Evolutionary conservation across 1,140 invertebrate species (phyloP).

Genomic region (Papilio polytes): DNA sequence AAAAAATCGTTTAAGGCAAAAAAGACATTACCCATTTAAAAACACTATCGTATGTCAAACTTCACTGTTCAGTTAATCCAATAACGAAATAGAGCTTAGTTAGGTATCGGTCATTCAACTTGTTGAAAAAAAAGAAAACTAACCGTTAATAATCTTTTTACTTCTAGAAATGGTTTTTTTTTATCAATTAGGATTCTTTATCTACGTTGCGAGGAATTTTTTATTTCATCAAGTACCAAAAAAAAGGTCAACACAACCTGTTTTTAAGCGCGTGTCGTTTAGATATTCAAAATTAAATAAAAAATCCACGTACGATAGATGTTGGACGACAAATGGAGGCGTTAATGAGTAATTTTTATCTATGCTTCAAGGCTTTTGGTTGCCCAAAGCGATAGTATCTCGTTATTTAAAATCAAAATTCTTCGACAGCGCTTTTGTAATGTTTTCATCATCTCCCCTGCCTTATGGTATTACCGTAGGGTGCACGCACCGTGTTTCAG

Average conservation of each 20-base stretch:
- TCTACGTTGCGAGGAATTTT: neutral
- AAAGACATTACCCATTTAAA: neutral
- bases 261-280: neutral
- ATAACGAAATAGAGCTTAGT: neutral
- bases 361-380: neutral
- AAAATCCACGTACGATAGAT: neutral
- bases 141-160: neutral
- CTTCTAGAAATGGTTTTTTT: neutral
- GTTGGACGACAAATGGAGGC: neutral
- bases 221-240: neutral
- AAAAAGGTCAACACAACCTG: neutral
- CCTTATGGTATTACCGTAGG: too few species aligned
- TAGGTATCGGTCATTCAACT: neutral
- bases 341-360: neutral
- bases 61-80: neutral
- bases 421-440: too few species aligned
- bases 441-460: too few species aligned
- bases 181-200: neutral
- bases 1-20: neutral
- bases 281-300: neutral
- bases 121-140: neutral
- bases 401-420: too few species aligned
- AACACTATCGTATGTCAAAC: neutral
- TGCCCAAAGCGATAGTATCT: neutral
- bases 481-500: too few species aligned